phyloP scores from a whole-genome alignment of 2,888 invertebrate genomes.

The Antheraea yamamai region DNA sequence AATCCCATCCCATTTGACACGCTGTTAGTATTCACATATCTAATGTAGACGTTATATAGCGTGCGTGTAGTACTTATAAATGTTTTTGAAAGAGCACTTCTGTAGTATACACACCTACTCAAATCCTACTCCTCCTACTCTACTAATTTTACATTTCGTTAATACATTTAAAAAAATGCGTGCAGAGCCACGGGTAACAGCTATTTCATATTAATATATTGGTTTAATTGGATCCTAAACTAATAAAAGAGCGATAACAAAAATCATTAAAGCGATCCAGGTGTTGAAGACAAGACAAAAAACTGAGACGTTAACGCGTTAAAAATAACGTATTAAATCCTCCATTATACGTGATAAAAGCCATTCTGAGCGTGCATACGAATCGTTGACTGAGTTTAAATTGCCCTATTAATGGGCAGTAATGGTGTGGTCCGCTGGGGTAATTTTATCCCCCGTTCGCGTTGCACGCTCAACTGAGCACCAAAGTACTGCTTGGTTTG shows the following conservation, averaged over 20 bases:
- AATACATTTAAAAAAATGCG: no score
- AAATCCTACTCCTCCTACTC: no score
- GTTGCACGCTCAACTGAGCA: conserved; percentile 30
- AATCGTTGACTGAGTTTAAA: conserved; percentile 56
- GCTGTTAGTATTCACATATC: no score
- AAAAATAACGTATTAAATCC: conserved; percentile 49
- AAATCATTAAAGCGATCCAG: neutral
- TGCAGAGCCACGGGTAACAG: no score
- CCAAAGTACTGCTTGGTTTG: conserved; percentile 23
- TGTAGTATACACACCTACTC: no score
- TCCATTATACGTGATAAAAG: conserved; percentile 57
- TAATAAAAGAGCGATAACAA: neutral
- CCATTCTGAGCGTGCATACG: conserved; percentile 51
- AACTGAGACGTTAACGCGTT: conserved; percentile 28
- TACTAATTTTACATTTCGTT: no score
- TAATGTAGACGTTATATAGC: no score
- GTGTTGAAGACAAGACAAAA: conserved; percentile 3
- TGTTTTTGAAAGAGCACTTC: no score
- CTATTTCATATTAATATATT: no score
- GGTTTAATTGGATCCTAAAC: neutral
- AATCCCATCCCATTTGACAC: no score
- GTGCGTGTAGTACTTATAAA: no score
- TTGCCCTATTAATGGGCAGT: conserved; percentile 59
- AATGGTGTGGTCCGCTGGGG: conserved; percentile 45
- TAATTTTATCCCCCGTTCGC: conserved; percentile 38